Evolutionary conservation across 2,888 invertebrate species (phyloP), one percentile per base, ranked within the genome.

Genomic region (Trissolcus japonicus): DNA sequence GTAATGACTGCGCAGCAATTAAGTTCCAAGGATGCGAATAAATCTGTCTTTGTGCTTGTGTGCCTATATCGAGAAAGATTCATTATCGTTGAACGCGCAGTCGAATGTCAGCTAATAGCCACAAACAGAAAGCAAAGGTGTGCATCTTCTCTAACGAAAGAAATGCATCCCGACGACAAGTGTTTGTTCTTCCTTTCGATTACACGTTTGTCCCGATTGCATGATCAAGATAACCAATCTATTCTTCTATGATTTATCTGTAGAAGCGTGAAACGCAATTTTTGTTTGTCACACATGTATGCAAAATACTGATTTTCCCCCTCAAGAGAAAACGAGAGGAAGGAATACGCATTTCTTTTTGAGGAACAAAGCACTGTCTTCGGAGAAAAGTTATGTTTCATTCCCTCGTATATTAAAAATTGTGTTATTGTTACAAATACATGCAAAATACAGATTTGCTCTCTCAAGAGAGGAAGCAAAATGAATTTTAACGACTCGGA

Each of bases 101-200:
- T 79, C 76, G 76, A 76, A 76, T 69, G 79, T 73, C 79, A 68
- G 35, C 75, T 79, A 79, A 79, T 79, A 75, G 76, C 72, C 77
- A 75, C 67, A 57, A 72, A 71, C 67, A 72, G 68, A 72, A 75
- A 75, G 62, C 57, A 75, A 78, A 78, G 75, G 72, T 72, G 75
- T 75, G 62, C 67, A 35, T 35, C 51, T 60, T 63, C 51, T 72
- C 59, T 55, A 72, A 48, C 63, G 63, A 77, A 72, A 72, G 76
- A 77, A 72, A 77, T 63, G 65, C 68, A 56, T 73, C 40, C 65
- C 77, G 65, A 76, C 72, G 76, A 77, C 76, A 77, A 72, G 72
- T 77, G 76, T 77, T 77, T 76, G 76, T 76, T 76, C 72, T 77
- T 77, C 72, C 76, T 77, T 77, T 72, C 76, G 76, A 77, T 77